Evolutionary conservation across 1,140 invertebrate species (phyloP).

Genomic region (Andrena cerasifolii): DNA sequence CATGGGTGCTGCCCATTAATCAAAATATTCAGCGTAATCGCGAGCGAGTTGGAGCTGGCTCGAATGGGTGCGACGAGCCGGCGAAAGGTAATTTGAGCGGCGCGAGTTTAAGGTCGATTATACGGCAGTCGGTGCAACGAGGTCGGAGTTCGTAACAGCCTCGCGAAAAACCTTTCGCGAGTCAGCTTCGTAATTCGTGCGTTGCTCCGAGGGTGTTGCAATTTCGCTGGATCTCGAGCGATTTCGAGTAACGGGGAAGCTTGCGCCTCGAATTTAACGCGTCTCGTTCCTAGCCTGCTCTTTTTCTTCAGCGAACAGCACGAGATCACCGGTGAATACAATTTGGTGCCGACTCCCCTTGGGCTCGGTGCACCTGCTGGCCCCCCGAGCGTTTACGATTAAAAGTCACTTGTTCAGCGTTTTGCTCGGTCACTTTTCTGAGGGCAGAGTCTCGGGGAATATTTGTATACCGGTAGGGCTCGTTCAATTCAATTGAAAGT

Average conservation of each 20-base stretch:
- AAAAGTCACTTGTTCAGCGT: no score
- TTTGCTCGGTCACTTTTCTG: no score
- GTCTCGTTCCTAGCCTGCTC: neutral
- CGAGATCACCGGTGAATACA: no score
- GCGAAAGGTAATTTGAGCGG: slow-evolving; percentile 6
- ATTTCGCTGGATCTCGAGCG: neutral
- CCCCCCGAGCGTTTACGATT: no score
- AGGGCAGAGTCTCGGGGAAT: no score
- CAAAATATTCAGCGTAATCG: neutral
- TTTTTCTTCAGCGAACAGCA: neutral
- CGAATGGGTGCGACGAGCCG: neutral
- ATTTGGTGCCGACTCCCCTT: no score
- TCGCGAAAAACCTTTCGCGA: neutral
- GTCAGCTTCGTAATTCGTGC: neutral
- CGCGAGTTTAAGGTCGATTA: slow-evolving; percentile 36
- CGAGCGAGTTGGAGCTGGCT: neutral
- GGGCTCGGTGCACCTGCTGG: no score
- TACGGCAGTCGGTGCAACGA: neutral
- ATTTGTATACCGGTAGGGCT: no score
- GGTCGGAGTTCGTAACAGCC: neutral
- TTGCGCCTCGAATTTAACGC: neutral
- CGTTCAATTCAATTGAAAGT: no score
- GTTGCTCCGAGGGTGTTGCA: neutral
- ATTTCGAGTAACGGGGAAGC: slow-evolving; percentile 22
- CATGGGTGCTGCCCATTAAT: neutral